Evolutionary conservation across 2,113 vertebrate genomes (phyloP).

Genomic region (Anser cygnoides): DNA sequence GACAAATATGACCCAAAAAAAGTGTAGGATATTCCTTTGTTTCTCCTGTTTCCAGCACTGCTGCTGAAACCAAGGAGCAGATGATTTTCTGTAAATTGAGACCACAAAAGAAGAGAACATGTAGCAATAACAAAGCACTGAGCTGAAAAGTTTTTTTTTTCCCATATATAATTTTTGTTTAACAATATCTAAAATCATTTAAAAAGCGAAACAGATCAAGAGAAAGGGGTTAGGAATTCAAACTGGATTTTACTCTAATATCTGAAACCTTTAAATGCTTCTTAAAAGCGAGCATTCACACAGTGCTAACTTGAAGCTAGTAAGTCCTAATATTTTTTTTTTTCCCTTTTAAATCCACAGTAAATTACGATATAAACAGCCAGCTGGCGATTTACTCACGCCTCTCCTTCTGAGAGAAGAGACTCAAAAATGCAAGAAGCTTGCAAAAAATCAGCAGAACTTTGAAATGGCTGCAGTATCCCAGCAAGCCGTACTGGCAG

Average conservation of each 20-base stretch:
- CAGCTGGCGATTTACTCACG: background rate
- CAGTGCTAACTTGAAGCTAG: background rate
- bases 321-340: background rate
- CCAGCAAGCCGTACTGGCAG: background rate
- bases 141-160: background rate
- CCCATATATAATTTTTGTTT: background rate
- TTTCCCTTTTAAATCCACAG: background rate
- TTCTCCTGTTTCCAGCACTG: background rate
- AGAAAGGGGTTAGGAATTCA: rapidly evolving
- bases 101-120: background rate
- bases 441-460: background rate
- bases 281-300: background rate
- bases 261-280: background rate
- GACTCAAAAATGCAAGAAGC: background rate
- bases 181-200: background rate
- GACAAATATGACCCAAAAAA: background rate
- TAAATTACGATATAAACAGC: background rate
- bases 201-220: background rate
- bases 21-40: background rate
- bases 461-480: background rate
- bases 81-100: background rate
- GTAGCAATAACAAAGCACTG: background rate
- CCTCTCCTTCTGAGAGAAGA: background rate
- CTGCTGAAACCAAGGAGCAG: background rate
- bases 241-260: background rate